A percentile compares a stretch with the other conserved stretches of the same genome.
These are phyloP conservation scores for Coranthus polyacanthus DNA, from an alignment of 2,797 vertebrate genomes.

Conservation along the genomic window DNA sequence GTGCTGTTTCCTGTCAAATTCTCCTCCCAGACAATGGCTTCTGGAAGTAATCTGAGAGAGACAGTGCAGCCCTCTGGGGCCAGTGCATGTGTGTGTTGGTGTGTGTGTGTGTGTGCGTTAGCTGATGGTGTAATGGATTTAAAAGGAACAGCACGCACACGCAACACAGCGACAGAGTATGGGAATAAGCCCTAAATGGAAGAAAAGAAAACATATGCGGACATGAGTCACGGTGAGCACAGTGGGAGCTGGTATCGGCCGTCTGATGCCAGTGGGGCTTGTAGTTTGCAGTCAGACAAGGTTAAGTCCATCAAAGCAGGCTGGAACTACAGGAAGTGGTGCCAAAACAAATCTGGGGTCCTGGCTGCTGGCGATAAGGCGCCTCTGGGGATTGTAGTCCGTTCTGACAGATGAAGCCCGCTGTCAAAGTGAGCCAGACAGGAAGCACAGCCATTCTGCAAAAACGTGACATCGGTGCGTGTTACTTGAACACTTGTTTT, in stretches of 20 bases:
- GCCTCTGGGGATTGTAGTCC: slow-evolving; percentile 34
- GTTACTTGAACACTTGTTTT: too few species aligned
- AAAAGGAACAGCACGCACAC: slow-evolving; percentile 3
- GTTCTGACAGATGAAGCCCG: slow-evolving; percentile 28
- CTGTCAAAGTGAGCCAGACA: slow-evolving; percentile 16
- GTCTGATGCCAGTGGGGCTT: slow-evolving; percentile 15
- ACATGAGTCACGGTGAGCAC: background rate
- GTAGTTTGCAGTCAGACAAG: slow-evolving; percentile 31
- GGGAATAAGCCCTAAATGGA: slow-evolving; percentile 21
- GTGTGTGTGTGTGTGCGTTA: slow-evolving; percentile 16
- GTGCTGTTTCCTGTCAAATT: slow-evolving; percentile 62
- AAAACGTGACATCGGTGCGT: too few species aligned
- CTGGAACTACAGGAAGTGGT: slow-evolving; percentile 37
- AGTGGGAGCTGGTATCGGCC: slow-evolving; percentile 27
- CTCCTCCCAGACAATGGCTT: slow-evolving; percentile 44
- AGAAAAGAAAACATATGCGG: slow-evolving; percentile 36
- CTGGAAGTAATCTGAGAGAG: slow-evolving; percentile 52
- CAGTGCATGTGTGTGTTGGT: slow-evolving; percentile 16
- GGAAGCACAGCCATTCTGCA: background rate
- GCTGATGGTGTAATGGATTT: background rate
- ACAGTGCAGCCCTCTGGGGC: background rate
- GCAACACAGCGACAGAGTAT: background rate
- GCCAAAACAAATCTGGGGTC: slow-evolving; percentile 33
- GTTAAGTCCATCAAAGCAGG: slow-evolving; percentile 32
- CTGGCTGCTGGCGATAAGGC: slow-evolving; percentile 50